A percentile compares a stretch with the other conserved stretches of the same genome.
These are phyloP conservation scores for Drosophila bocki DNA, from an alignment of 1,140 invertebrate species.

Conservation along the genomic window DNA sequence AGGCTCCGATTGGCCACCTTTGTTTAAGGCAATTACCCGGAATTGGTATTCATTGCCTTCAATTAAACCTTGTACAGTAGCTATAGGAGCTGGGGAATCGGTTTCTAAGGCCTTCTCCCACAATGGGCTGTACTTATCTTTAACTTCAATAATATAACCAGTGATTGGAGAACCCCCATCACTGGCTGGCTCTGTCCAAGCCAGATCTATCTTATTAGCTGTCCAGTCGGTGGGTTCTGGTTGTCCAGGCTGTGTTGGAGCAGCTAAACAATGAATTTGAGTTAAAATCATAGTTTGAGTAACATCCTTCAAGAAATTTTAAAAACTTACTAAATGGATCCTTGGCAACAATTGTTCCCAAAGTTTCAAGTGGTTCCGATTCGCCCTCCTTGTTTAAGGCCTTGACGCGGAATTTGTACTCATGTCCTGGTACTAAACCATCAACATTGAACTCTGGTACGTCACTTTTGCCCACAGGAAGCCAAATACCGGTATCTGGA, in stretches of 20 bases:
- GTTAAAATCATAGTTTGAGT: neutral
- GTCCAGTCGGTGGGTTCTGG: constrained; percentile 97
- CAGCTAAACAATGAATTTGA: constrained; percentile 84
- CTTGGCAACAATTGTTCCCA: constrained; percentile 96
- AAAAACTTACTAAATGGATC: constrained; percentile 92
- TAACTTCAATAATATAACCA: constrained; percentile 98
- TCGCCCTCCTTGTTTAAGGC: constrained; percentile 98
- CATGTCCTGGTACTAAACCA: constrained; percentile 95
- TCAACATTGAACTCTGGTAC: constrained; percentile 95
- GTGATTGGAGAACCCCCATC: constrained; percentile 97
- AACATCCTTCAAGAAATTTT: too few relatives aligned
- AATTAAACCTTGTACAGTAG: constrained; percentile 93
- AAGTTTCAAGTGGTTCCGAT: constrained; percentile 97
- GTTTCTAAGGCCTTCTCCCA: constrained; percentile 96
- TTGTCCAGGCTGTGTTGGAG: constrained; percentile 92
- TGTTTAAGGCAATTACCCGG: constrained; percentile 98
- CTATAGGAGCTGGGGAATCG: constrained; percentile 89
- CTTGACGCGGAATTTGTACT: constrained; percentile 99
- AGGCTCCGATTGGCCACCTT: constrained; percentile 96
- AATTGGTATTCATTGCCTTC: constrained; percentile 99
- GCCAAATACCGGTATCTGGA: constrained; percentile 95
- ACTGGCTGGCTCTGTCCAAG: constrained; percentile 92
- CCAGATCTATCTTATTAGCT: constrained; percentile 94
- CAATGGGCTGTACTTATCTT: constrained; percentile 97
- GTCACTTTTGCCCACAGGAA: constrained; percentile 93